Conservation (phyloP, 2,888 invertebrate species). For the Mechanitis mazaeus region DNA sequence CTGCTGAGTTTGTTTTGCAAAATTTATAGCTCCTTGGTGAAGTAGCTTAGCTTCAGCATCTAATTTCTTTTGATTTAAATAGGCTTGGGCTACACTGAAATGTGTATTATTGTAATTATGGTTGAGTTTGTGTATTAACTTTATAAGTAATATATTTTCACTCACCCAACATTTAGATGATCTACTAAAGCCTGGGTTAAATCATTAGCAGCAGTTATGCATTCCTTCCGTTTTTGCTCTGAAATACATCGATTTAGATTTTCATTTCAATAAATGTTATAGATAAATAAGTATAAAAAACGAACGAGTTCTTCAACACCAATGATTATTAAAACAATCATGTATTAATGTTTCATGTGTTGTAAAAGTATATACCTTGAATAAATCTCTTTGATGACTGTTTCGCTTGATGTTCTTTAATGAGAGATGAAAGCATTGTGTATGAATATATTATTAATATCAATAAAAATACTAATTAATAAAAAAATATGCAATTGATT, state of each 20-base stretch:
- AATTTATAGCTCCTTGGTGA: slow-evolving; percentile 94
- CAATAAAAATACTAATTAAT: background rate
- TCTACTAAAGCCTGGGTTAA: slow-evolving; percentile 96
- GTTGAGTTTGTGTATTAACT: no score
- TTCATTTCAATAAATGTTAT: background rate
- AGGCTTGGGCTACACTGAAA: slow-evolving; percentile 96
- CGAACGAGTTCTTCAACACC: background rate
- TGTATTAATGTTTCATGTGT: background rate
- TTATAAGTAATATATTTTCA: slow-evolving; percentile 10
- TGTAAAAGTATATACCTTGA: slow-evolving; percentile 78
- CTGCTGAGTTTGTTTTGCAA: slow-evolving; percentile 97
- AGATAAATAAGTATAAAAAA: background rate
- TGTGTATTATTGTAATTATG: background rate
- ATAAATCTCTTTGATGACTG: slow-evolving; percentile 86
- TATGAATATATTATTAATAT: background rate
- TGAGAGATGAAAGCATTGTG: slow-evolving; percentile 86
- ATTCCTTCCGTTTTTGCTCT: slow-evolving; percentile 96
- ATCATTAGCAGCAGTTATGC: slow-evolving; percentile 93
- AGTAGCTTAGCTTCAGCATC: slow-evolving; percentile 98
- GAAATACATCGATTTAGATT: slow-evolving; percentile 34
- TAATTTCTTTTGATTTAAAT: slow-evolving; percentile 97
- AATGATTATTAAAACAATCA: background rate
- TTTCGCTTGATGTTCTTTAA: slow-evolving; percentile 91
- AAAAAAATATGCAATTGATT: background rate
- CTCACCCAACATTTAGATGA: slow-evolving; percentile 96